Conservation (phyloP, 2,888 invertebrate genomes). For the Portevinia maculata region DNA sequence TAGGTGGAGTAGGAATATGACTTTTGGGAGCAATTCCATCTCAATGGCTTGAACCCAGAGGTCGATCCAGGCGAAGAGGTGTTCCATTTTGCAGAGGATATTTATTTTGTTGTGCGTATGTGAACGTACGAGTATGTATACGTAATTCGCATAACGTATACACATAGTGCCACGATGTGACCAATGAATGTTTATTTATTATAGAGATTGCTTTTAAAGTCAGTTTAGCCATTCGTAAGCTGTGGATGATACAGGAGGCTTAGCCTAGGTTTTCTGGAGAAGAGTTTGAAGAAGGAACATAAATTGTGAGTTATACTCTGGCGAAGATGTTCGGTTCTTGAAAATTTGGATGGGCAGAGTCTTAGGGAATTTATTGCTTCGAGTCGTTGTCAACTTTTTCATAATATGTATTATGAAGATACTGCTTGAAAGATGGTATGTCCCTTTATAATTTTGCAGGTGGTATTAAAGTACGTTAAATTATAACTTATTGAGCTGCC, state of each 20-base stretch:
- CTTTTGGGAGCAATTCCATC: constrained; percentile 59
- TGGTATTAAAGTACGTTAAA: too few species aligned
- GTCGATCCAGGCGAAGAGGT: background rate
- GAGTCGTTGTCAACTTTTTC: too few species aligned
- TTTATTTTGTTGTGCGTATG: background rate
- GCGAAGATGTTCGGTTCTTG: too few species aligned
- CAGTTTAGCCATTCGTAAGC: background rate
- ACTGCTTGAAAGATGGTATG: too few species aligned
- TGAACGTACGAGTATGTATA: too few species aligned
- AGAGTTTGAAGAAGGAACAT: background rate
- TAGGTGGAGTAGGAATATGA: constrained; percentile 17
- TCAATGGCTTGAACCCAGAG: constrained; percentile 21
- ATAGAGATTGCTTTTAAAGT: background rate
- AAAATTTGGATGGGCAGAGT: too few species aligned
- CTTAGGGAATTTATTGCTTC: too few species aligned
- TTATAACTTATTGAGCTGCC: too few species aligned
- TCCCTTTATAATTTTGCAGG: too few species aligned
- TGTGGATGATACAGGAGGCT: background rate
- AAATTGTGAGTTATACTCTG: background rate
- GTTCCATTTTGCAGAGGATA: background rate
- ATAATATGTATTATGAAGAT: too few species aligned
- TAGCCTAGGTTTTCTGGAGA: background rate
- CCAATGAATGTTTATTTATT: background rate
- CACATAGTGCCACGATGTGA: background rate
- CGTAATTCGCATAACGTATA: background rate